These are phyloP conservation scores for Nixonia krombeini DNA, from an alignment of 1,140 invertebrate species.

Conservation along the genomic window DNA sequence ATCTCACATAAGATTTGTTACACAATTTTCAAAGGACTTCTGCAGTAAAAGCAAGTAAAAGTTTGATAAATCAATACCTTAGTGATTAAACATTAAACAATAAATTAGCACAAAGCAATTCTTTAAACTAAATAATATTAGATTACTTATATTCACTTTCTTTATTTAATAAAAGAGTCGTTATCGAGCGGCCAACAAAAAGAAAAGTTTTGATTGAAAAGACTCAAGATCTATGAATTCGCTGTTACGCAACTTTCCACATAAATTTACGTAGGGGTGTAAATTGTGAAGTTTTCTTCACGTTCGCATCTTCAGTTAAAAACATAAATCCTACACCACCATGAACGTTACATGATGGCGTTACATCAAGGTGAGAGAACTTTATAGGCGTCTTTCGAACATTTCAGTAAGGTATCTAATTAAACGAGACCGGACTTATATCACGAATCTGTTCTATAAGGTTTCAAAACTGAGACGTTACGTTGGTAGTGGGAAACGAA, in stretches of 20 bases:
- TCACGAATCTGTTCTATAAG: constrained; percentile 4
- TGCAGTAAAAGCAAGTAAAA: too few relatives aligned
- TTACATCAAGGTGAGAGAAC: constrained; percentile 3
- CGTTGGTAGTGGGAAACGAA: too few relatives aligned
- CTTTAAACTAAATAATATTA: too few relatives aligned
- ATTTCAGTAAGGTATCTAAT: constrained; percentile 5
- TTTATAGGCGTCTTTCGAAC: neutral
- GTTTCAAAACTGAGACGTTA: neutral
- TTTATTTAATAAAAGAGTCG: too few relatives aligned
- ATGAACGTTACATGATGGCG: neutral
- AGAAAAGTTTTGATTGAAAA: neutral
- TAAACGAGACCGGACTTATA: constrained; percentile 4
- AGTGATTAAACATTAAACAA: too few relatives aligned
- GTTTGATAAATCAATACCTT: too few relatives aligned
- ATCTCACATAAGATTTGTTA: too few relatives aligned
- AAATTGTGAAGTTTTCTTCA: neutral
- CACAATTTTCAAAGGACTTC: too few relatives aligned
- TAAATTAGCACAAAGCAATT: too few relatives aligned
- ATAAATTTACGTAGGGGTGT: neutral
- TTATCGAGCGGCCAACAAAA: neutral
- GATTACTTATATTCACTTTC: too few relatives aligned
- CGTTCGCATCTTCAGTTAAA: too few relatives aligned
- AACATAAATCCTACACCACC: neutral
- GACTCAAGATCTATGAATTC: neutral
- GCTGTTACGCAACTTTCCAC: neutral